Conservation (phyloP, 2,888 invertebrate genomes). For the Thecocarcelia acutangulata region DNA sequence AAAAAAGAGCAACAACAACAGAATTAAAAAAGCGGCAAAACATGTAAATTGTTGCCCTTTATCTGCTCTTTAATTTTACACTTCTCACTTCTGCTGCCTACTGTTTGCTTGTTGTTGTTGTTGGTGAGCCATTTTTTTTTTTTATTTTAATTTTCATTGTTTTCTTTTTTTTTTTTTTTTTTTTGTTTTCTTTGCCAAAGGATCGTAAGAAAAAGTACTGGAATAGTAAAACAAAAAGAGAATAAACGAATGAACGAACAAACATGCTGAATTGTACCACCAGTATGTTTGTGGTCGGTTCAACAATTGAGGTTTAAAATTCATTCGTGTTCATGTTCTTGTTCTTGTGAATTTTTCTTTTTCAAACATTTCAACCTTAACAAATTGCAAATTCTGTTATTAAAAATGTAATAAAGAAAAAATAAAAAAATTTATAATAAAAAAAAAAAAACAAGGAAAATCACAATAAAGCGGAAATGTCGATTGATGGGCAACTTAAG, state of each 20-base stretch:
- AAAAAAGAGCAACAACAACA: slow-evolving; percentile 43
- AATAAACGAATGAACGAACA: slow-evolving; percentile 25
- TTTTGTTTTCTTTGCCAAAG: neutral
- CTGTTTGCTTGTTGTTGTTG: slow-evolving; percentile 24
- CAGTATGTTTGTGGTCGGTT: slow-evolving; percentile 66
- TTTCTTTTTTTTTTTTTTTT: neutral
- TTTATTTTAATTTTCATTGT: neutral
- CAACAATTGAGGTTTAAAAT: slow-evolving; percentile 60
- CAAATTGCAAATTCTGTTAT: slow-evolving; percentile 58
- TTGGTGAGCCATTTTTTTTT: slow-evolving; percentile 58
- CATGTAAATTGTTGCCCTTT: slow-evolving; percentile 67
- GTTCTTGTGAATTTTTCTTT: neutral
- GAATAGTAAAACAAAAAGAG: slow-evolving; percentile 26
- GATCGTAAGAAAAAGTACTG: slow-evolving; percentile 16
- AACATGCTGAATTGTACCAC: slow-evolving; percentile 57
- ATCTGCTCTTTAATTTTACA: slow-evolving; percentile 65
- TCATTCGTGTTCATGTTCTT: slow-evolving; percentile 43
- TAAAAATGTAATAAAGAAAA: slow-evolving; percentile 50
- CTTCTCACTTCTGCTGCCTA: slow-evolving; percentile 51
- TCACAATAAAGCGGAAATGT: slow-evolving; percentile 42
- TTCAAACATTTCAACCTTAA: slow-evolving; percentile 41
- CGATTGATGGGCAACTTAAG: slow-evolving; percentile 48
- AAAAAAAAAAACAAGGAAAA: neutral
- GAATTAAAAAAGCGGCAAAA: slow-evolving; percentile 43
- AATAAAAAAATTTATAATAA: too few relatives aligned